A percentile compares a stretch with the other conserved stretches of the same genome.
phyloP scores from a whole-genome alignment of 2,888 invertebrate species.

The Pilophorus perplexus region DNA sequence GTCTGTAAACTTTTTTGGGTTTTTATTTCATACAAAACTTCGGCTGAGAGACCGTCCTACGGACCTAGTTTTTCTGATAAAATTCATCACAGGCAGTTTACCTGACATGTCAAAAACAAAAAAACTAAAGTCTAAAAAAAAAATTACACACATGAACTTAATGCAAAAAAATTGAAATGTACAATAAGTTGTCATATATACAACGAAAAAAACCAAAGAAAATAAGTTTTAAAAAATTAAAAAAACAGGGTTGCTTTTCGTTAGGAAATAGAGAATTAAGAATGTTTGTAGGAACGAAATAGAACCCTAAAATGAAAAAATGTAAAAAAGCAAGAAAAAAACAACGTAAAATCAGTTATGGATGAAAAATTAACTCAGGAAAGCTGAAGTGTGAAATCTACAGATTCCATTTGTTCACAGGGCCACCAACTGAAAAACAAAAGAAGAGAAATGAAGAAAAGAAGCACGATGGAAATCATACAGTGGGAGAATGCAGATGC shows the following conservation, averaged over 20 bases:
- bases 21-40: conserved; percentile 13
- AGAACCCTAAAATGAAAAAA: conserved; percentile 19
- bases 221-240: conserved; percentile 18
- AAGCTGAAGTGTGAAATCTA: conserved; percentile 36
- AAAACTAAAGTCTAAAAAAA: conserved; percentile 34
- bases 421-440: conserved; percentile 36
- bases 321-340: conserved; percentile 14
- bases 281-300: conserved; percentile 30
- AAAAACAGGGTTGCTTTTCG: not conserved
- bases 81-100: conserved; percentile 38
- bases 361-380: conserved; percentile 35
- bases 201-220: conserved; percentile 23
- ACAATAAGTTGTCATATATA: conserved; percentile 30
- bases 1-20: not conserved
- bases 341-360: conserved; percentile 24
- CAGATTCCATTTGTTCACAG: conserved; percentile 23
- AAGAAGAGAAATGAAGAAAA: not conserved
- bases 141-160: conserved; percentile 30
- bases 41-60: conserved; percentile 26
- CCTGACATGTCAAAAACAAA: conserved; percentile 32
- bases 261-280: conserved; percentile 10
- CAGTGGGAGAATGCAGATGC: too few species aligned
- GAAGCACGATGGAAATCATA: not conserved
- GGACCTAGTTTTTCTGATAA: conserved; percentile 23
- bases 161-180: conserved; percentile 36